These are phyloP conservation scores for Hoplodrina ambigua DNA, from an alignment of 2,888 invertebrate species.

Conservation along the genomic window DNA sequence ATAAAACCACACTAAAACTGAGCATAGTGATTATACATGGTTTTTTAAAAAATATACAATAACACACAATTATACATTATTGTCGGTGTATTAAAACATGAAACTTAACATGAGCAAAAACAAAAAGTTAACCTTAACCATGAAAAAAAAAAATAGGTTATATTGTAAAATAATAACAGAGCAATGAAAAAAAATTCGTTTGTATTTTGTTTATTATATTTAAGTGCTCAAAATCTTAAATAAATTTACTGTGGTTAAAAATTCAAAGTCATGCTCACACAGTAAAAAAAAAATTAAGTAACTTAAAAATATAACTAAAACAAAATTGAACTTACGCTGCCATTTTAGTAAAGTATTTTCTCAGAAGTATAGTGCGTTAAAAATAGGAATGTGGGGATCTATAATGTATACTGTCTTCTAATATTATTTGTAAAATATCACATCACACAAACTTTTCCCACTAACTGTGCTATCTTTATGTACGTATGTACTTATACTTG, in stretches of 20 bases:
- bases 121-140: conserved; percentile 19
- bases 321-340: conserved; percentile 36
- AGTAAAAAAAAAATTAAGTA: not conserved
- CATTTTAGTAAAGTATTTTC: conserved; percentile 32
- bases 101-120: not conserved
- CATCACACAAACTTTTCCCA: not conserved
- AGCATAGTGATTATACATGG: not conserved
- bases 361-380: not conserved
- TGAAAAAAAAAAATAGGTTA: conserved; percentile 11
- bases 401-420: no score
- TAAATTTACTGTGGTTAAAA: not conserved
- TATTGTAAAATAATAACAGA: not conserved
- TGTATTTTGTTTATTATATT: not conserved
- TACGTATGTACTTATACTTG: no score
- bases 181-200: not conserved
- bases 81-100: not conserved
- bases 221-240: not conserved
- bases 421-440: not conserved
- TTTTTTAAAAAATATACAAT: not conserved
- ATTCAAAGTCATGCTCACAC: conserved; percentile 41
- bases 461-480: no score
- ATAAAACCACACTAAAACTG: not conserved
- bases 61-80: no score
- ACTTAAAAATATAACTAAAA: not conserved
- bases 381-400: no score